Evolutionary conservation across 2,113 vertebrate species (phyloP).

Genomic region (Echinops telfairi): DNA sequence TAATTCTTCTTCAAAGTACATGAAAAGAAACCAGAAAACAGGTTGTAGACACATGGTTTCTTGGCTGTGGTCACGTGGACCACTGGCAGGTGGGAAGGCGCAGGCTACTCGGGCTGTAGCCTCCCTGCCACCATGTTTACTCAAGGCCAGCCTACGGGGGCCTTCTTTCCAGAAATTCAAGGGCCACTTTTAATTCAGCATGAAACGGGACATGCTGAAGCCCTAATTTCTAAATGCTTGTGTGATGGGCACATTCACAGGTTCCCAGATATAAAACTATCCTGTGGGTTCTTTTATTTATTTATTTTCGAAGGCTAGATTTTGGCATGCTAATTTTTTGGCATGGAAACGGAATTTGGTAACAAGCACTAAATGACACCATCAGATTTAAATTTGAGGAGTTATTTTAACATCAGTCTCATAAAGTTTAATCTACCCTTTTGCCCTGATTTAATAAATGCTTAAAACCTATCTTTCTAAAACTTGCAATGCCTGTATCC

Average conservation of each 20-base stretch:
- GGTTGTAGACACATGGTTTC: not conserved
- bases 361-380: slow-evolving; percentile 33
- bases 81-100: too few relatives aligned
- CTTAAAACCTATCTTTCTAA: slow-evolving; percentile 62
- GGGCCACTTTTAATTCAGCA: not conserved
- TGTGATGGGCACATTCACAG: not conserved
- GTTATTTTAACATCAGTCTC: slow-evolving; percentile 64
- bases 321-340: slow-evolving; percentile 55
- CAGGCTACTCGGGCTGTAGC: too few relatives aligned
- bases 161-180: not conserved
- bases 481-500: slow-evolving; percentile 56
- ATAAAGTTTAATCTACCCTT: slow-evolving; percentile 55
- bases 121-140: not conserved
- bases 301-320: slow-evolving; percentile 17
- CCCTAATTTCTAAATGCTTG: not conserved
- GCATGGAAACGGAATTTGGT: slow-evolving; percentile 55
- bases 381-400: slow-evolving; percentile 61
- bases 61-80: not conserved
- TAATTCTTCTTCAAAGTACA: not conserved
- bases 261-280: not conserved
- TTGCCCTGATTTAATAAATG: slow-evolving; percentile 49
- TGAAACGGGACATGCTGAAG: not conserved
- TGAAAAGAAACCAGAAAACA: not conserved
- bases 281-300: not conserved
- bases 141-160: not conserved